Base-by-base conservation (phyloP, 2,888 invertebrate species). In the Sthenelais limicola region DNA sequence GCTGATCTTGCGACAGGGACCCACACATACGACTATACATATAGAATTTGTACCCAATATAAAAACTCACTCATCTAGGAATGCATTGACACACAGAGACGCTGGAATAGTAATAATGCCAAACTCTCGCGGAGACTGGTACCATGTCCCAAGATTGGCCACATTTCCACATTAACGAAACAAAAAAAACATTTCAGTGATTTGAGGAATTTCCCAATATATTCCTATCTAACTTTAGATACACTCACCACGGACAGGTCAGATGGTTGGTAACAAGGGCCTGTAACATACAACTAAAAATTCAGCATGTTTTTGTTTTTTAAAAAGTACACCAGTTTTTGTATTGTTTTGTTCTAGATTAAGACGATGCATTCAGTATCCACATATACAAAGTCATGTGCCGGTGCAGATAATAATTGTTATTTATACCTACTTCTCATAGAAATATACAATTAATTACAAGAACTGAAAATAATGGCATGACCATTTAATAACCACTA, bases 401-500 rank as follows among this genome's bases (percentile, higher is more conserved):
- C 18, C 18, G 12, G 18, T 43, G 21, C 18, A 12, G 21, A 24
- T 5, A 28, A 54, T 54, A 54, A 7, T 9, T 26, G 5, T 54
- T 32, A 3, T 54, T 24, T 5, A 4, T 62, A 62, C 62, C 38
- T 38, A 62, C 62, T 38, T 38, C 43, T 62, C 28, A 62, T 62
- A 38, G 62, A 62, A 62, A 62, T 62, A 62, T 62, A 62, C 62
- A 62, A 58, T 21, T 62, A 62, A 21, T 62, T 38, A 62, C 62
- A 62, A 24, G 35, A 62, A 62, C 62, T 35, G 38, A 62, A n/a
- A n/a, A n/a, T n/a, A n/a, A 62, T 38, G 62, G 38, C 24, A 62
- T 62, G 62, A 24, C 21, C 21, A 35, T 21, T 2, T 32, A 21
- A 32, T 5, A 32, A 18, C 12, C 18, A 18, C 5, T 35, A 38